Conservation (phyloP, 2,888 invertebrate genomes). For the Drosophila longiperda region DNA sequence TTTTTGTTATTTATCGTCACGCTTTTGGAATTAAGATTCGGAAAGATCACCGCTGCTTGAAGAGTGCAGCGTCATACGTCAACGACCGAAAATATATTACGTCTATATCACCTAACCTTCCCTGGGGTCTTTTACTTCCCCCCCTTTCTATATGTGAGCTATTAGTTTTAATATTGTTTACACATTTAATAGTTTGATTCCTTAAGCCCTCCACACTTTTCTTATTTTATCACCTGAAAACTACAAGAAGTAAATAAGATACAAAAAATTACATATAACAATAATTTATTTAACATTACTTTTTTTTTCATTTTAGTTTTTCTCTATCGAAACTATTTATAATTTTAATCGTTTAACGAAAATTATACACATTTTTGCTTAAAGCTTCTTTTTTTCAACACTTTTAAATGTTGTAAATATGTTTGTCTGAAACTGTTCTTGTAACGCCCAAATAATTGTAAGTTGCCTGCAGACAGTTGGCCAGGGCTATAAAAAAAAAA, state of each 20-base stretch:
- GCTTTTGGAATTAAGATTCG: conserved; percentile 18
- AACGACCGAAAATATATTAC: conserved; percentile 28
- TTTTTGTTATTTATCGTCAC: conserved; percentile 6
- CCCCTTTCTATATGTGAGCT: not conserved
- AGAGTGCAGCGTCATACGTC: conserved; percentile 17
- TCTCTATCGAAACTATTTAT: not conserved
- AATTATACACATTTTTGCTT: not conserved
- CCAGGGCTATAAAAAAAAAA: not conserved
- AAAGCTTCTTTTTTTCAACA: not conserved
- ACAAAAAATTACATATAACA: not conserved
- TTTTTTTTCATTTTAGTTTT: not conserved
- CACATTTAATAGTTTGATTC: not conserved
- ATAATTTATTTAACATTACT: not conserved
- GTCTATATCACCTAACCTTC: not conserved
- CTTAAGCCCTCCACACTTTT: not conserved
- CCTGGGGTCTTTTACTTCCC: not conserved
- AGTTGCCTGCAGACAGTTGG: not conserved
- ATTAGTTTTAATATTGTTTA: not conserved
- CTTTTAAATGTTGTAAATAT: not conserved
- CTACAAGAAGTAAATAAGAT: not conserved
- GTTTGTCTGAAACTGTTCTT: not conserved
- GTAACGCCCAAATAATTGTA: not conserved
- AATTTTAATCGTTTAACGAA: not conserved
- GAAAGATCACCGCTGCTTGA: conserved; percentile 4
- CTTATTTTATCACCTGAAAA: not conserved